Evolutionary conservation across 2,888 invertebrate genomes (phyloP).

Genomic region (Ctenicera cuprea): DNA sequence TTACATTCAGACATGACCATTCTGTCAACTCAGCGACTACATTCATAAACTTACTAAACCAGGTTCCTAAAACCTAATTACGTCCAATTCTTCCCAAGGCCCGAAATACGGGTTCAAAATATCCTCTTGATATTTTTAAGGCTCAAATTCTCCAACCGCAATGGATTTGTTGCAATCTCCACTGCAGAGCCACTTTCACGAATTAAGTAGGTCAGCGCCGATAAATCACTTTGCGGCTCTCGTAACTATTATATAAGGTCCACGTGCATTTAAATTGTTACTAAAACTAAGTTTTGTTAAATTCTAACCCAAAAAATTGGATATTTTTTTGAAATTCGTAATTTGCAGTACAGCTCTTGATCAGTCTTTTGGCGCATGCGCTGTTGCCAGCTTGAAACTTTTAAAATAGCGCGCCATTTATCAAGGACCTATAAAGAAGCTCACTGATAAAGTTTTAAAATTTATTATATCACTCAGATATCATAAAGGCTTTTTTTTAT

Average conservation of each 20-base stretch:
- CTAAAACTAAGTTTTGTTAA: slow-evolving; percentile 22
- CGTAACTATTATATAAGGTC: slow-evolving; percentile 63
- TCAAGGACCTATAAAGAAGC: not conserved
- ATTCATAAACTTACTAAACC: slow-evolving; percentile 74
- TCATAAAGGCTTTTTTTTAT: not conserved
- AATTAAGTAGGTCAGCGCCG: slow-evolving; percentile 67
- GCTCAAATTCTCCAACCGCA: slow-evolving; percentile 37
- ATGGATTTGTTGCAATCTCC: slow-evolving; percentile 44
- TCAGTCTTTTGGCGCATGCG: slow-evolving; percentile 34
- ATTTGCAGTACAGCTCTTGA: slow-evolving; percentile 34
- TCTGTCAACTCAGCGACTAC: slow-evolving; percentile 81
- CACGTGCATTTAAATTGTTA: slow-evolving; percentile 56
- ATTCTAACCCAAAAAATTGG: slow-evolving; percentile 16
- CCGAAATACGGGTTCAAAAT: slow-evolving; percentile 30
- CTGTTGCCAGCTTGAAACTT: not conserved
- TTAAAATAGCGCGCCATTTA: slow-evolving; percentile 41
- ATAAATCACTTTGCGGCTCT: slow-evolving; percentile 64
- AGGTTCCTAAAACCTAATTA: slow-evolving; percentile 74
- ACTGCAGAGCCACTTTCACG: slow-evolving; percentile 62
- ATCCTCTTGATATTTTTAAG: slow-evolving; percentile 41
- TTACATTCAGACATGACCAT: slow-evolving; percentile 85
- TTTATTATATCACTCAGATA: not conserved
- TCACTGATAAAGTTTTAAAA: slow-evolving; percentile 23
- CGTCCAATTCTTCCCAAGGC: slow-evolving; percentile 64
- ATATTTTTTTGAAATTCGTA: slow-evolving; percentile 18